Percentiles rank a stretch among this genome's conserved stretches.
These are phyloP conservation scores for Neogobius melanostomus DNA, from an alignment of 2,113 vertebrate species.

Conservation along the genomic window DNA sequence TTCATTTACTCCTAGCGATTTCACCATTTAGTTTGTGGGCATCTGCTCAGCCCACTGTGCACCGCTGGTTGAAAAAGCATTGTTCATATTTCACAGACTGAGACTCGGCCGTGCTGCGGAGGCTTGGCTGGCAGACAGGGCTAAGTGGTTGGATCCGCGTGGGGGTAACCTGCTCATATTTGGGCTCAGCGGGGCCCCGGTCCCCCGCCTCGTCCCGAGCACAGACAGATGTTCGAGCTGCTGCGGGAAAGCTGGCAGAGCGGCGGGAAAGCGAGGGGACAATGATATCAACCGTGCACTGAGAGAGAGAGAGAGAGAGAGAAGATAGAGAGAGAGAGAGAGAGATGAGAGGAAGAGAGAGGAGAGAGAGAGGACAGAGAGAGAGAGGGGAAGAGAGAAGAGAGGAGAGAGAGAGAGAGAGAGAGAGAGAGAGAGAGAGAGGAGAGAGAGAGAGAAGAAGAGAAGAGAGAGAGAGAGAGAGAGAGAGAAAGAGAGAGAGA, in stretches of 20 bases:
- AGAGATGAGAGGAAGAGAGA: no score
- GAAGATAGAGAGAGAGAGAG: neutral
- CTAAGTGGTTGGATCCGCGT: neutral
- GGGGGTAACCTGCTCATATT: constrained; percentile 1
- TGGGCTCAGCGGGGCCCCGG: neutral
- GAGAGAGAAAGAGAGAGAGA: neutral
- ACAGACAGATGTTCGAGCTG: constrained; percentile 1
- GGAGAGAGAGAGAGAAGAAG: no score
- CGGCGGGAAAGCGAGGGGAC: neutral
- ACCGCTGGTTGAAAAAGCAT: neutral
- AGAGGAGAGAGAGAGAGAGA: neutral
- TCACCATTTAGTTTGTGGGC: neutral
- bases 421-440: no score
- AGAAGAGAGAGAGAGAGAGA: no score
- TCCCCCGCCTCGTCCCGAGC: neutral
- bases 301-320: neutral
- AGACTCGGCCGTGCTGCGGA: neutral
- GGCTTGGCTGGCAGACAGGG: neutral
- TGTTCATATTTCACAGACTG: neutral
- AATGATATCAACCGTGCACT: no score
- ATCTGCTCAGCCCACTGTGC: neutral
- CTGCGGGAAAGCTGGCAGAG: neutral
- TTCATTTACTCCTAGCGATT: no score
- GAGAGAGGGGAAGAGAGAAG: no score
- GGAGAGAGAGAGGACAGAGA: no score